Percentiles rank a stretch among this genome's conserved stretches.
phyloP scores from a whole-genome alignment of 2,797 vertebrate genomes.

The Tympanoctomys barrerae region DNA sequence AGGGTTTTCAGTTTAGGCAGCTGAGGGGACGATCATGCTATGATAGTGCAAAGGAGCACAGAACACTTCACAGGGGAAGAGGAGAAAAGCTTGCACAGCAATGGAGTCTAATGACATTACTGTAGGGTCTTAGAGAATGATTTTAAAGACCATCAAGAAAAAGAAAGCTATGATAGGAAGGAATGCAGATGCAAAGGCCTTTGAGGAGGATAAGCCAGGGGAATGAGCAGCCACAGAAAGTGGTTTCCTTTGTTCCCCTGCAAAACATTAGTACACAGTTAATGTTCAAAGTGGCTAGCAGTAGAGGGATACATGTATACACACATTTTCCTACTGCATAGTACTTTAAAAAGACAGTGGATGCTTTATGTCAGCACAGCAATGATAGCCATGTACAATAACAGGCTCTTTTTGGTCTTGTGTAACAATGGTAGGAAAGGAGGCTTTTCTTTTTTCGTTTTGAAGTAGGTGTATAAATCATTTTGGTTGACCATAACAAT shows the following conservation, averaged over 20 bases:
- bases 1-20: neutral
- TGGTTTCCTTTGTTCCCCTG: neutral
- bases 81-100: neutral
- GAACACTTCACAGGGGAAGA: too few species aligned
- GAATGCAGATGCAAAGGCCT: neutral
- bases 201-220: neutral
- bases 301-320: neutral
- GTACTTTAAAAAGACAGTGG: neutral
- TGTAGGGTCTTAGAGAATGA: neutral
- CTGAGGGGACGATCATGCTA: neutral
- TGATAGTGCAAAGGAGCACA: neutral
- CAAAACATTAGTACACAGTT: neutral
- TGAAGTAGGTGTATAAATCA: neutral
- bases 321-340: neutral
- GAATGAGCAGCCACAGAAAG: neutral
- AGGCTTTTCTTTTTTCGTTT: constrained; percentile 43
- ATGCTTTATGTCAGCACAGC: neutral
- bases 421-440: neutral
- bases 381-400: neutral
- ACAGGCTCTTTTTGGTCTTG: neutral
- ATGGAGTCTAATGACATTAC: neutral
- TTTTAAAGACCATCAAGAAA: constrained; percentile 34
- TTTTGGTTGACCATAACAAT: neutral
- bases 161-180: neutral
- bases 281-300: neutral